Evolutionary conservation across 2,888 invertebrate species (phyloP).

Genomic region (Nemoura dubitans): DNA sequence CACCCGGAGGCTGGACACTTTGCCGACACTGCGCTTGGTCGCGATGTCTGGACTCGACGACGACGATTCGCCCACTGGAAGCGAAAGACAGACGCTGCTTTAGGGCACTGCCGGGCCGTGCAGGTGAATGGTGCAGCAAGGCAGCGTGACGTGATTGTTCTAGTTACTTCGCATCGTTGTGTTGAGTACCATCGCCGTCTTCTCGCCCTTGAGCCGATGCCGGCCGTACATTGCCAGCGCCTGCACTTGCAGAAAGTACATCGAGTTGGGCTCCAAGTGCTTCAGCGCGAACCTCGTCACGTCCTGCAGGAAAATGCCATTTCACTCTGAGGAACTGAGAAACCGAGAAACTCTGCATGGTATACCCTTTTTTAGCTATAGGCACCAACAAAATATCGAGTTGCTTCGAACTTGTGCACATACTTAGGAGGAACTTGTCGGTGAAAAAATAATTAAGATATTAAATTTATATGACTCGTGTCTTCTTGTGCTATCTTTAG

Average conservation of each 20-base stretch:
- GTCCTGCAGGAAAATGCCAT: constrained; percentile 62
- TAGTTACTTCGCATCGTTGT: constrained; percentile 62
- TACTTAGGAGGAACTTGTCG: too few relatives aligned
- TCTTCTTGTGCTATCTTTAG: too few relatives aligned
- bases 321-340: too few relatives aligned
- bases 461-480: too few relatives aligned
- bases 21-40: constrained; percentile 51
- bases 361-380: too few relatives aligned
- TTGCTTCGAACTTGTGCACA: too few relatives aligned
- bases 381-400: too few relatives aligned
- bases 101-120: too few relatives aligned
- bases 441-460: too few relatives aligned
- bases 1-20: constrained; percentile 57
- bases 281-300: constrained; percentile 71
- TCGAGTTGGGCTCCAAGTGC: constrained; percentile 72
- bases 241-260: constrained; percentile 82
- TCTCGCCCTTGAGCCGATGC: constrained; percentile 74
- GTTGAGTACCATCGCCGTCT: constrained; percentile 75
- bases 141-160: not conserved
- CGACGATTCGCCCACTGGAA: not conserved
- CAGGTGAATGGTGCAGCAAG: too few relatives aligned
- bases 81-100: not conserved
- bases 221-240: constrained; percentile 76
- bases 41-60: not conserved
- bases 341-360: too few relatives aligned